These are phyloP conservation scores for Rhaphigaster nebulosa DNA, from an alignment of 2,888 invertebrate species.

Conservation along the genomic window DNA sequence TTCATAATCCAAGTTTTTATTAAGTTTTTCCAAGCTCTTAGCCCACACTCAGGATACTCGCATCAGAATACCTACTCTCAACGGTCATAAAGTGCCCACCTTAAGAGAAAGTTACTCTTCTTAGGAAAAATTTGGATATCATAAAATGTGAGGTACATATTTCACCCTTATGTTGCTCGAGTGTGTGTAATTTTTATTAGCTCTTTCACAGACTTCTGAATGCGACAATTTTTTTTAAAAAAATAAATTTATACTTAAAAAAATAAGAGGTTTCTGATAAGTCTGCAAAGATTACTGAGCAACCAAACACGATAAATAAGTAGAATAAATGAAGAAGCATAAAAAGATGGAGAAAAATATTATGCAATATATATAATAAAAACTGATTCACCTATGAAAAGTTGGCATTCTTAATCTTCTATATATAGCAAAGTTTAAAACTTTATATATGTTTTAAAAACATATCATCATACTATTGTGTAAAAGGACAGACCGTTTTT, in stretches of 20 bases:
- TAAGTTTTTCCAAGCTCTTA: constrained; percentile 20
- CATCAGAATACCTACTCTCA: neutral
- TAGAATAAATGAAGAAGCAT: too few species aligned
- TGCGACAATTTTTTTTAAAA: neutral
- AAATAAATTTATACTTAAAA: neutral
- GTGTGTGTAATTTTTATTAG: neutral
- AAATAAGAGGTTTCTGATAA: neutral
- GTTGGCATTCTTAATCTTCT: too few species aligned
- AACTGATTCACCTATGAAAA: too few species aligned
- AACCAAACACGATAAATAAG: too few species aligned
- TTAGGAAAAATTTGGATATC: constrained; percentile 11
- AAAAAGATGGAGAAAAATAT: too few species aligned
- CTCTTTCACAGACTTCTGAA: neutral
- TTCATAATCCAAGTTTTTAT: constrained; percentile 36
- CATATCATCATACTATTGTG: too few species aligned
- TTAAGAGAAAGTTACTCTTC: neutral
- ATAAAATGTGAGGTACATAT: neutral
- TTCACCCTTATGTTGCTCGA: neutral
- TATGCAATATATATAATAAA: too few species aligned
- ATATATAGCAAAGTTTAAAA: too few species aligned
- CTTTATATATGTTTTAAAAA: too few species aligned
- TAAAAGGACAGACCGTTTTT: too few species aligned
- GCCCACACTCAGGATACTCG: neutral
- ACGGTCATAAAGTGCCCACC: neutral
- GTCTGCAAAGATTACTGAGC: too few species aligned